Conservation (phyloP, 2,888 invertebrate species). For the Cataglyphis albicans region DNA sequence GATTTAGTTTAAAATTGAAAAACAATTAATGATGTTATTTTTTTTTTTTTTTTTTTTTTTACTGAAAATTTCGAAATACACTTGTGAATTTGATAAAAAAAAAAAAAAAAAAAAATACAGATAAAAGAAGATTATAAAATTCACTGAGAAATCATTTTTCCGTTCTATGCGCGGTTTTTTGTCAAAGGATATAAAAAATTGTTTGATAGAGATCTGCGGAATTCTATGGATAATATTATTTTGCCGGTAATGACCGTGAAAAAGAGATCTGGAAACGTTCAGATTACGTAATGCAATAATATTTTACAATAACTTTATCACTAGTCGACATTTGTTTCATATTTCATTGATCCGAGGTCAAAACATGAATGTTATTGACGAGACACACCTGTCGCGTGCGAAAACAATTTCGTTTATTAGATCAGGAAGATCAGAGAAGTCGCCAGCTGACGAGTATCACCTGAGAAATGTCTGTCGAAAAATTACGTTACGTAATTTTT, state of each 20-base stretch:
- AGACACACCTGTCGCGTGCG: conserved; percentile 18
- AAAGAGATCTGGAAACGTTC: background rate
- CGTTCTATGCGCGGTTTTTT: too few relatives aligned
- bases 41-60: background rate
- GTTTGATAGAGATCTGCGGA: background rate
- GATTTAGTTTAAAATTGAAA: background rate
- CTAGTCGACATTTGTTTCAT: background rate
- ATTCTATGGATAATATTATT: background rate
- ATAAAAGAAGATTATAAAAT: too few relatives aligned
- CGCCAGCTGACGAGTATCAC: background rate
- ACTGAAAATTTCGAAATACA: background rate
- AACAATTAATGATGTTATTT: background rate
- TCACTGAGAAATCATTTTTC: too few relatives aligned
- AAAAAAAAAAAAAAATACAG: too few relatives aligned
- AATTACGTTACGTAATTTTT: conserved; percentile 21
- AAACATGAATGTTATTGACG: conserved; percentile 35
- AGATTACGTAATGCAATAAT: conserved; percentile 8
- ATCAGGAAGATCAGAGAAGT: background rate
- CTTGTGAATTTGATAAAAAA: too few relatives aligned
- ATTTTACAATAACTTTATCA: conserved; percentile 23
- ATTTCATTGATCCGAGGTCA: conserved; percentile 16
- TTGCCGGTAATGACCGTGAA: background rate
- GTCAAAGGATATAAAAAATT: background rate
- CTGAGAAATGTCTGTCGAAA: conserved; percentile 18
- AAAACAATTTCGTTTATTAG: conserved; percentile 37